These are phyloP conservation scores for Cynopterus brachyotis DNA, from an alignment of 2,113 vertebrate genomes.

Conservation along the genomic window DNA sequence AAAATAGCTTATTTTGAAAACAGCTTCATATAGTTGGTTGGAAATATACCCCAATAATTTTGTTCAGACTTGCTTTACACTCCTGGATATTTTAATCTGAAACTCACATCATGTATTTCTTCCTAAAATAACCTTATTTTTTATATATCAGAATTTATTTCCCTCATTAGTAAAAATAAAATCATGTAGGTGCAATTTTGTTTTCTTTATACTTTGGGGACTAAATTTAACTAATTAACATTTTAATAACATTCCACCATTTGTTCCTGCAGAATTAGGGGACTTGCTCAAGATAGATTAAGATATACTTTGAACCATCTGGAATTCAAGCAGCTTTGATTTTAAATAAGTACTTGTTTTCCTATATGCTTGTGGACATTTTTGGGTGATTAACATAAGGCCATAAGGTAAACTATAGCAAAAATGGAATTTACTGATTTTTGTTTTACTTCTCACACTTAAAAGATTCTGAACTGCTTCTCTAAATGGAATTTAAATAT, in stretches of 20 bases:
- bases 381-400: constrained; percentile 78
- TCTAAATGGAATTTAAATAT: constrained; percentile 55
- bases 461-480: constrained; percentile 57
- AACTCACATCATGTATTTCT: constrained; percentile 44
- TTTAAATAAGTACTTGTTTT: constrained; percentile 85
- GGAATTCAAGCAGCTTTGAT: constrained; percentile 83
- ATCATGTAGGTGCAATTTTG: constrained; percentile 81
- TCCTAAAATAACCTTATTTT: constrained; percentile 73
- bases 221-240: constrained; percentile 89
- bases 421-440: constrained; percentile 68
- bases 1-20: constrained; percentile 66
- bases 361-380: constrained; percentile 80
- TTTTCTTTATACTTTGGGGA: constrained; percentile 81
- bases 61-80: constrained; percentile 58
- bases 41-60: constrained; percentile 59
- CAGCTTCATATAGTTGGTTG: constrained; percentile 39
- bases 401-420: constrained; percentile 69
- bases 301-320: constrained; percentile 84
- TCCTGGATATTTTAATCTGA: constrained; percentile 69
- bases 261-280: constrained; percentile 84
- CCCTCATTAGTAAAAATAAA: constrained; percentile 83
- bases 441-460: constrained; percentile 54
- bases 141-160: constrained; percentile 70
- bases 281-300: constrained; percentile 79
- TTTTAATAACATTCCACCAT: constrained; percentile 88